phyloP scores from a whole-genome alignment of 1,140 invertebrate species.

The Asbolus verrucosus region DNA sequence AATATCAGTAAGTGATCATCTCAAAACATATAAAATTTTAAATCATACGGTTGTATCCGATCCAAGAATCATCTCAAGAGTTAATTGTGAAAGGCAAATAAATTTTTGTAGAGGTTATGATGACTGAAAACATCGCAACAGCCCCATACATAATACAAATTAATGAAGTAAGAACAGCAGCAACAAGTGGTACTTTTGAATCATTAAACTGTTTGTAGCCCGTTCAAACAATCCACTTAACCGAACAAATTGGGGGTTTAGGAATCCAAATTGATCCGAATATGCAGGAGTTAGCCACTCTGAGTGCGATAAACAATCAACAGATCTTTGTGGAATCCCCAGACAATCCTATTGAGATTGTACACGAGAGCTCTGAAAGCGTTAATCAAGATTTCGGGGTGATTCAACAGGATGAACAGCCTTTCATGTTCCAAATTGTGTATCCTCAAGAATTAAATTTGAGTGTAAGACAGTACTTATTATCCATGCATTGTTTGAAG shows the following conservation, averaged over 20 bases:
- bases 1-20: too few species aligned
- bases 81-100: not conserved
- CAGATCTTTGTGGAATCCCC: not conserved
- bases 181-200: too few species aligned
- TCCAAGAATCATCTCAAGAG: not conserved
- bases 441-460: conserved; percentile 60
- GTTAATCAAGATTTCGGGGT: not conserved
- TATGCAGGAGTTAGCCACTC: not conserved
- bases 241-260: conserved; percentile 1
- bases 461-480: conserved; percentile 49
- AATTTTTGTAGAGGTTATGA: not conserved
- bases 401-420: not conserved
- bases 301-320: not conserved
- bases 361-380: not conserved
- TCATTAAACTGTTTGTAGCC: too few species aligned
- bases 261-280: not conserved
- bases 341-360: conserved; percentile 5
- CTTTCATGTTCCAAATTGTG: conserved; percentile 51
- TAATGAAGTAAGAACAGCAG: conserved; percentile 10
- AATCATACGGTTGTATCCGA: too few species aligned
- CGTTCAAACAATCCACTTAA: not conserved
- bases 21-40: too few species aligned
- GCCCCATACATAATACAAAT: conserved; percentile 20
- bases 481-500: conserved; percentile 9
- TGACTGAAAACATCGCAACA: conserved; percentile 1